Percentiles rank a stretch among this genome's conserved stretches.
Conservation (phyloP, 2,797 vertebrate genomes). For the Sebastes matsubarae region DNA sequence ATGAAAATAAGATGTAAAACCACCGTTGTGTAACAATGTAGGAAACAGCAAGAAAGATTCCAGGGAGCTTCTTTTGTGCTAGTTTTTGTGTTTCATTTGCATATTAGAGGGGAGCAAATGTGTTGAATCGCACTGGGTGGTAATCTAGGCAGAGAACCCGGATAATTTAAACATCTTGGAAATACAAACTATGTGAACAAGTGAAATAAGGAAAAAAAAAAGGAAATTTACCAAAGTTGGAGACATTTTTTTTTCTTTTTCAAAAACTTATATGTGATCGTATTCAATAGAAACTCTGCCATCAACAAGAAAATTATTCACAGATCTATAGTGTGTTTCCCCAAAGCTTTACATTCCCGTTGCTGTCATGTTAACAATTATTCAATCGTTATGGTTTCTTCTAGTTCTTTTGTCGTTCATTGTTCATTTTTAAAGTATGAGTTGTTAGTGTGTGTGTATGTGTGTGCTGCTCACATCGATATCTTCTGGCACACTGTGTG, state of each 20-base stretch:
- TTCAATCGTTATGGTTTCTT: not conserved
- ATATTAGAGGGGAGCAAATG: constrained; percentile 34
- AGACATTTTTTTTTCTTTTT: not conserved
- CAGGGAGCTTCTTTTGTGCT: not conserved
- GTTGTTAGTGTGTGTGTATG: not conserved
- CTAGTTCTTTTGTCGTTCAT: not conserved
- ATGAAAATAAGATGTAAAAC: not conserved
- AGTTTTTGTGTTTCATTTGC: constrained; percentile 20
- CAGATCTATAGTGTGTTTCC: not conserved
- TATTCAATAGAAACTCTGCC: not conserved
- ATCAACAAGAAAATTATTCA: not conserved
- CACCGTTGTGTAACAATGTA: not conserved
- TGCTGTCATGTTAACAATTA: not conserved
- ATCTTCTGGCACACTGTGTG: constrained; percentile 93
- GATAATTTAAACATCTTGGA: constrained; percentile 8
- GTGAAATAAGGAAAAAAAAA: not conserved
- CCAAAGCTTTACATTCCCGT: not conserved
- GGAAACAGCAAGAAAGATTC: constrained; percentile 3
- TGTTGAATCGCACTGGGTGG: constrained; percentile 29
- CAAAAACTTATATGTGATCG: not conserved
- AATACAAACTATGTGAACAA: not conserved
- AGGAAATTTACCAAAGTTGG: not conserved
- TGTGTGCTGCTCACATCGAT: constrained; percentile 87
- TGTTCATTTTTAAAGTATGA: not conserved
- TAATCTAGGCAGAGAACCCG: not conserved